Percentiles rank a stretch among this genome's conserved stretches.
Evolutionary conservation across 2,113 vertebrate genomes (phyloP).

Genomic region (Ammospiza nelsoni): DNA sequence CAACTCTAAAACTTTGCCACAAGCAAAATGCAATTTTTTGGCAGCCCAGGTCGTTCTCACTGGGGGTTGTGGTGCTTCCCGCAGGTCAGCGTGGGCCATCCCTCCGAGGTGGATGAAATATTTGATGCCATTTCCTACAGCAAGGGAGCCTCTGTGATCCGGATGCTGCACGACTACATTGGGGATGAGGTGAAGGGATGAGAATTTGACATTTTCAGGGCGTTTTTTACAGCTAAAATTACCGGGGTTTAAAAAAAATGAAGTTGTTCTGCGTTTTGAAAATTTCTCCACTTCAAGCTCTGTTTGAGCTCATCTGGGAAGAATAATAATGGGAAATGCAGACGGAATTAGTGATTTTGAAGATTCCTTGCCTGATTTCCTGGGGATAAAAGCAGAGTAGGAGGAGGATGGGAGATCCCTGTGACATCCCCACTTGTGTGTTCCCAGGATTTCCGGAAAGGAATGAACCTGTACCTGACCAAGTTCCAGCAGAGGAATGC

Average conservation of each 20-base stretch:
- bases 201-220: neutral
- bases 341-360: neutral
- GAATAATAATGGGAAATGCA: neutral
- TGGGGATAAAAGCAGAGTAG: neutral
- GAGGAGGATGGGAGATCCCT: neutral
- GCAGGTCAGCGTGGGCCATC: constrained; percentile 95
- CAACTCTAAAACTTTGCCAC: accelerated
- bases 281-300: neutral
- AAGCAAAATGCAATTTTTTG: neutral
- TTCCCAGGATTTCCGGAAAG: constrained; percentile 95
- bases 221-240: neutral
- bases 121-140: constrained; percentile 99
- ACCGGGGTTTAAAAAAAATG: accelerated
- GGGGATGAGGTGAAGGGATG: constrained; percentile 88
- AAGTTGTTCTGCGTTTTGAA: accelerated
- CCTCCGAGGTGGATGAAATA: constrained; percentile 97
- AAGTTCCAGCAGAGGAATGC: constrained; percentile 98
- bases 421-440: neutral
- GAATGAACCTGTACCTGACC: constrained; percentile 95
- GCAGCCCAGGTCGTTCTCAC: neutral
- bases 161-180: constrained; percentile 97
- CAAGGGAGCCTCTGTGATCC: constrained; percentile 98
- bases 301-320: neutral
- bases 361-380: neutral
- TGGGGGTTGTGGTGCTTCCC: neutral